phyloP scores from a whole-genome alignment of 2,113 vertebrate species.

The Oncorhynchus clarkii region DNA sequence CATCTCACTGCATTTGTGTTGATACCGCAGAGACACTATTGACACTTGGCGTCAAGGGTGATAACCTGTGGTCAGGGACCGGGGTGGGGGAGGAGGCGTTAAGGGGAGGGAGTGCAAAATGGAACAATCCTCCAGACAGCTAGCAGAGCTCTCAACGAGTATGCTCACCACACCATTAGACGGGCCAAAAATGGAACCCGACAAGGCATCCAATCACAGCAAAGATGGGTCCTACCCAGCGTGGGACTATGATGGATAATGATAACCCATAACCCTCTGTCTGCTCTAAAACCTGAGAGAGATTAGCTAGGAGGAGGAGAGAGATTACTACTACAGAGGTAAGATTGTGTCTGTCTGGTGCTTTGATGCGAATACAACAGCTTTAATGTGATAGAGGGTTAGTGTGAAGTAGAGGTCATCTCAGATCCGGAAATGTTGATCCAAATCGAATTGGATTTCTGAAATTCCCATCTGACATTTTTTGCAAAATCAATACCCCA shows the following conservation, averaged over 20 bases:
- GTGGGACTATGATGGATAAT: constrained; percentile 2
- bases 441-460: no score
- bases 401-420: constrained; percentile 8
- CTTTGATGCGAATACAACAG: constrained; percentile 14
- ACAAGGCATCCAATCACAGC: constrained; percentile 33
- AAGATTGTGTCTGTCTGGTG: neutral
- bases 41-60: neutral
- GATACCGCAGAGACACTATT: neutral
- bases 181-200: constrained; percentile 3
- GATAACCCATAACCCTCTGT: neutral
- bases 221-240: neutral
- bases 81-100: neutral
- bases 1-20: neutral
- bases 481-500: no score
- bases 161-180: constrained; percentile 16
- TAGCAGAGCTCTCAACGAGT: constrained; percentile 3
- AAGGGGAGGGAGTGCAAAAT: neutral
- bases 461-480: no score
- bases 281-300: constrained; percentile 23
- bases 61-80: neutral
- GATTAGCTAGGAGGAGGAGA: constrained; percentile 13
- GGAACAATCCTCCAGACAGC: neutral
- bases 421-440: no score
- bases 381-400: neutral
- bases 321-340: neutral